Evolutionary conservation across 2,797 vertebrate species (phyloP).

Genomic region (Tokudaia tokunoshimensis): DNA sequence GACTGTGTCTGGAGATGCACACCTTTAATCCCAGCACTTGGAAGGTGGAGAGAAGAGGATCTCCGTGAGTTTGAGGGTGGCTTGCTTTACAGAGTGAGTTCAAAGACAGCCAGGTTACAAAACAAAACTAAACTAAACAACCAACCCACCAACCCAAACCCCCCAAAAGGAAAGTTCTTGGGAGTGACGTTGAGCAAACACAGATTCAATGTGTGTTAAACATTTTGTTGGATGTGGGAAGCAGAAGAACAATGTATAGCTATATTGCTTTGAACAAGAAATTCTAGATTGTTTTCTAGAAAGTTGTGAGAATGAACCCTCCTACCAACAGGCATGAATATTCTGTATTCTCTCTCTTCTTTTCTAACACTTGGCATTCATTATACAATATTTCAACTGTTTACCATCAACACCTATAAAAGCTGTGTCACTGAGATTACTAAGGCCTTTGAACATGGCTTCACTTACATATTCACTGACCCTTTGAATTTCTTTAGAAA

Average conservation of each 20-base stretch:
- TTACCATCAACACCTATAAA: not conserved
- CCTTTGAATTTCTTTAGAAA: slow-evolving; percentile 41
- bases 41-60: not conserved
- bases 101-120: not conserved
- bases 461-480: not conserved
- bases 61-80: not conserved
- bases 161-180: not conserved
- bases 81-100: not conserved
- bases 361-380: not conserved
- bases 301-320: not conserved
- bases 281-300: slow-evolving; percentile 17
- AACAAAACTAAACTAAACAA: not conserved
- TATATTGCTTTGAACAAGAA: not conserved
- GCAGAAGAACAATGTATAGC: not conserved
- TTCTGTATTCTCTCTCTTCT: not conserved
- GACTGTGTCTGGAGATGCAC: not conserved
- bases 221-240: no score
- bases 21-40: not conserved
- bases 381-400: not conserved
- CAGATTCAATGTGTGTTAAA: not conserved
- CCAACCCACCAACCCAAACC: not conserved
- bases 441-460: not conserved
- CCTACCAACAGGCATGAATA: not conserved
- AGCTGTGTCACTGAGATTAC: not conserved
- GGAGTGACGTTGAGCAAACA: not conserved